Evolutionary conservation across 1,140 invertebrate species (phyloP).

Genomic region (Zaprionus nigranus): DNA sequence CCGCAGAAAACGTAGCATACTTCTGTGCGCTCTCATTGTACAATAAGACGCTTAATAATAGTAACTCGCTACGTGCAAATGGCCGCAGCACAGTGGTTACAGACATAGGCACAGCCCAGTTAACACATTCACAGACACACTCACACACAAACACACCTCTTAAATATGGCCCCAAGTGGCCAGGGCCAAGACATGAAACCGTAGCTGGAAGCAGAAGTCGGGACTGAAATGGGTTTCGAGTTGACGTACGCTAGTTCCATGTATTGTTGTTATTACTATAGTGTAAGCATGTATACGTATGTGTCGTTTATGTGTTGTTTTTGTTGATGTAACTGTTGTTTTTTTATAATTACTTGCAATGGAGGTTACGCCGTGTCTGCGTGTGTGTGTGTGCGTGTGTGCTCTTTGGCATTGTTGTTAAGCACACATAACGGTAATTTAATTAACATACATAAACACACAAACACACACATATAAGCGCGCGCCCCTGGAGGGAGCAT

Average conservation of each 20-base stretch:
- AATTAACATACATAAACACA: constrained; percentile 75
- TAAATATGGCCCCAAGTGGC: constrained; percentile 63
- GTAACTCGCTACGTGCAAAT: constrained; percentile 66
- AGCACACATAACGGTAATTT: constrained; percentile 80
- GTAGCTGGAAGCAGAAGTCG: constrained; percentile 26
- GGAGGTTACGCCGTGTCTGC: constrained; percentile 39
- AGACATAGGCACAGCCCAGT: constrained; percentile 69
- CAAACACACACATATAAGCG: constrained; percentile 24
- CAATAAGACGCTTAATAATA: constrained; percentile 55
- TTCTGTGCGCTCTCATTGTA: constrained; percentile 44
- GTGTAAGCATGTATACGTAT: background rate
- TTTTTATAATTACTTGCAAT: constrained; percentile 76
- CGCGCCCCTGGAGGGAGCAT: constrained; percentile 9
- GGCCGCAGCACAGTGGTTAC: constrained; percentile 56
- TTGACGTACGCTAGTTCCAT: constrained; percentile 44
- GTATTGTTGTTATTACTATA: constrained; percentile 32
- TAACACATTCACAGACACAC: constrained; percentile 43
- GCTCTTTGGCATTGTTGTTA: constrained; percentile 56
- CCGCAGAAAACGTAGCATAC: constrained; percentile 42
- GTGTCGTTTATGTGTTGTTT: constrained; percentile 27
- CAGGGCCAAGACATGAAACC: constrained; percentile 58
- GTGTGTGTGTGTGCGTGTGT: constrained; percentile 32
- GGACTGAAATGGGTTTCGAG: constrained; percentile 61
- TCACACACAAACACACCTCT: background rate
- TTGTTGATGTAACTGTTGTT: constrained; percentile 52